Evolutionary conservation across 1,140 invertebrate genomes (phyloP), one percentile per base, ranked within the genome.

Genomic region (Zaprionus capensis): DNA sequence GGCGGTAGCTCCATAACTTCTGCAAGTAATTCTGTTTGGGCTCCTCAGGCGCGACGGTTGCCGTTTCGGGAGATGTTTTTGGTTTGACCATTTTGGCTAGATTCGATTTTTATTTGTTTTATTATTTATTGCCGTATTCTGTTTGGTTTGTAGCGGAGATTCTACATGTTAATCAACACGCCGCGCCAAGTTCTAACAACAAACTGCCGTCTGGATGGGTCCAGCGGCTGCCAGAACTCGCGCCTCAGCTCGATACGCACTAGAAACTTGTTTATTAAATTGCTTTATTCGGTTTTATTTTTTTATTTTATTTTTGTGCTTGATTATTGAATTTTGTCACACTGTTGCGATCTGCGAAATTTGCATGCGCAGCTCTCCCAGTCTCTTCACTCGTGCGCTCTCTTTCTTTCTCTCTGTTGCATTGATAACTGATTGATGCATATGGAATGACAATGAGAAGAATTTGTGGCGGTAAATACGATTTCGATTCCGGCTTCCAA

Each of bases 231-330:
- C 22, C 57, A 44, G 69, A 51, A 69, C 24, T 53, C 36, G 38
- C 72, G 62, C 49, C 56, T 46, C 66, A 56, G 77, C 69, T 73
- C 73, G 71, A 72, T 84, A 84, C 84, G 84, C 81, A 87, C 85
- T 84, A 73, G 31, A 87, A 87, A 87, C 84, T 88, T 87, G 84
- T 87, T 88, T 86, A 88, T 79, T 84, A 67, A 79, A 78, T 90
- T 87, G 61, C 69, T 78, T 72, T 65, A 62, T 65, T 63, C 53
- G 68, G 38, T 79, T 75, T 71, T 46, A 53, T 15, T 38, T 68
- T 63, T 49, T 63, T 46, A 5, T 59, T 51, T 51, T 65, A 34
- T 68, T 62, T 76, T 61, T 80, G 67, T 78, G 31, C 46, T 59
- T 74, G 62, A 70, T 81, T 78, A 68, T 84, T 66, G 56, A 61